Conservation (phyloP, 2,888 invertebrate species). For the Torymus aiolomorphi region DNA sequence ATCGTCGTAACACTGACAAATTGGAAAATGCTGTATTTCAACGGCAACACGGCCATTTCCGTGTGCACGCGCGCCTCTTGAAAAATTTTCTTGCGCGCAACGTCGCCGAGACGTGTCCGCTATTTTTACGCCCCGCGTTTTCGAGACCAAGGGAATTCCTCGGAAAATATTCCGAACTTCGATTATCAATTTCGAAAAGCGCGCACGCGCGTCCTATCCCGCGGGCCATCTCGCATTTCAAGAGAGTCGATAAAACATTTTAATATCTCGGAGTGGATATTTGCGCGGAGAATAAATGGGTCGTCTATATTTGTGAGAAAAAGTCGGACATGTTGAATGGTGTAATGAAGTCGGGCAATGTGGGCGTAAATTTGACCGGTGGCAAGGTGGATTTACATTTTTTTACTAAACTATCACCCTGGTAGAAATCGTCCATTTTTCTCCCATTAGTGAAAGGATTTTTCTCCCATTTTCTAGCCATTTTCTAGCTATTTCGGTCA, state of each 20-base stretch:
- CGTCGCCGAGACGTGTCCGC: background rate
- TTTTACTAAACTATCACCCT: too few species aligned
- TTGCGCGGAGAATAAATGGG: background rate
- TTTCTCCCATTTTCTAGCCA: too few species aligned
- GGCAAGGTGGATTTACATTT: too few species aligned
- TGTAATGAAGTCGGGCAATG: too few species aligned
- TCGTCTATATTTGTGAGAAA: background rate
- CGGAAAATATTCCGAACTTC: constrained; percentile 11
- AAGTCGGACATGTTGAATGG: background rate
- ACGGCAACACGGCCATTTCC: background rate
- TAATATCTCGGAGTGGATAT: constrained; percentile 15
- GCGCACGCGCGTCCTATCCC: background rate
- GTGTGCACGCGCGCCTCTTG: background rate
- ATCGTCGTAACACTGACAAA: too few species aligned
- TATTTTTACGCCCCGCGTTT: constrained; percentile 25
- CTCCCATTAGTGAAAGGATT: too few species aligned
- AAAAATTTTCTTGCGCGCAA: background rate
- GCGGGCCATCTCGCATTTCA: background rate
- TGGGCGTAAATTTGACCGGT: too few species aligned
- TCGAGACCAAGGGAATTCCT: background rate
- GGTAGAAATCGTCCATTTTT: too few species aligned
- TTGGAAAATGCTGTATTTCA: background rate
- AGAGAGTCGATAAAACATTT: constrained; percentile 33
- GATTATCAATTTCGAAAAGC: constrained; percentile 40
- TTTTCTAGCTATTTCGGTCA: too few species aligned